Conservation (phyloP, 2,113 vertebrate species). For the Psilopsiagon aymara region DNA sequence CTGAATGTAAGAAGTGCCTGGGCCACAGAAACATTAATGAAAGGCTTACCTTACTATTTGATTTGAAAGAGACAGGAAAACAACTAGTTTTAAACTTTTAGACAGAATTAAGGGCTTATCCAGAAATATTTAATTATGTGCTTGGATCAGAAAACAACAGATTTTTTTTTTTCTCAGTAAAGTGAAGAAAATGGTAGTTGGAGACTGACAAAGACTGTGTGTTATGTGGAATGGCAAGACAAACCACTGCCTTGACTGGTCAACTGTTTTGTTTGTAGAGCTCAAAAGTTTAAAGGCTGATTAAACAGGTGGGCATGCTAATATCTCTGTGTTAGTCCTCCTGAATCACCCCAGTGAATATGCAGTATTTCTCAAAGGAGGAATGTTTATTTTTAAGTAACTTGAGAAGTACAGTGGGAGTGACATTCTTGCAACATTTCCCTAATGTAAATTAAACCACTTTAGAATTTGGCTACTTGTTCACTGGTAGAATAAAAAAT, state of each 20-base stretch:
- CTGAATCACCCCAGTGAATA: background rate
- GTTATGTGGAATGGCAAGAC: background rate
- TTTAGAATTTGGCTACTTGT: background rate
- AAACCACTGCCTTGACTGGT: background rate
- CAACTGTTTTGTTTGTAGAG: background rate
- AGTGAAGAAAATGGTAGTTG: background rate
- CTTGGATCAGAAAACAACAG: background rate
- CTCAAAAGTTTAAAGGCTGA: background rate
- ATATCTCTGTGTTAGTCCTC: background rate
- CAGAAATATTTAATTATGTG: background rate
- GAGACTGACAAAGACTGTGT: background rate
- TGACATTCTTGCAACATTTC: background rate
- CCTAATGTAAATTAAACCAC: background rate
- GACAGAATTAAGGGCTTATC: background rate
- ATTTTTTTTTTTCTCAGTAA: background rate
- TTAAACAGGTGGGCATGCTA: background rate
- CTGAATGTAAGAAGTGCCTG: background rate
- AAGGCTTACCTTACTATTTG: background rate
- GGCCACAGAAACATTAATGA: background rate
- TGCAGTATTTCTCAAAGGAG: background rate
- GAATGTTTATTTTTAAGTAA: background rate
- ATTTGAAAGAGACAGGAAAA: background rate
- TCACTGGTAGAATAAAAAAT: background rate
- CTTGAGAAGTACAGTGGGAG: background rate
- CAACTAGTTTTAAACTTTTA: background rate